Evolutionary conservation across 2,113 vertebrate genomes (phyloP).

Genomic region (Pterocles gutturalis): DNA sequence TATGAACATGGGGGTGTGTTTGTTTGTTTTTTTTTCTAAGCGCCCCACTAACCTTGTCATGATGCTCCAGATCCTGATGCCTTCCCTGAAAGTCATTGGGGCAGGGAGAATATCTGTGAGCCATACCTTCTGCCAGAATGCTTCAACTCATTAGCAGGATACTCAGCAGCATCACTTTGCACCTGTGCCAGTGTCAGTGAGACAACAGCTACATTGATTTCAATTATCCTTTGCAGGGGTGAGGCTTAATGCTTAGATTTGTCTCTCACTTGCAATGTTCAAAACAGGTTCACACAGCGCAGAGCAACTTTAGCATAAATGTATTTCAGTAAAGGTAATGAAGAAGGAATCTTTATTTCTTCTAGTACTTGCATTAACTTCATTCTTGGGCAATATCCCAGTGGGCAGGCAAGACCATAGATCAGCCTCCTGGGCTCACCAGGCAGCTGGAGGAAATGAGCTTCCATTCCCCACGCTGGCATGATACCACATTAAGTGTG

Average conservation of each 20-base stretch:
- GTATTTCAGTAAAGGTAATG: not conserved
- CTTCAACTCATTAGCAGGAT: not conserved
- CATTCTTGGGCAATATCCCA: not conserved
- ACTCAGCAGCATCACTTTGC: not conserved
- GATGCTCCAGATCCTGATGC: not conserved
- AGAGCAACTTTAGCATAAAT: not conserved
- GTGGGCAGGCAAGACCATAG: not conserved
- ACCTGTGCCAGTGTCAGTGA: not conserved
- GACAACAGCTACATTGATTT: not conserved
- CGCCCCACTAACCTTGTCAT: not conserved
- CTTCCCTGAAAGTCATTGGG: not conserved
- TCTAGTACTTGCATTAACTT: not conserved
- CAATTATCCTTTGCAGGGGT: not conserved
- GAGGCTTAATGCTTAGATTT: not conserved
- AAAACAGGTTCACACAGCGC: not conserved
- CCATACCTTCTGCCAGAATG: not conserved
- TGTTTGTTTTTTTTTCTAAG: not conserved
- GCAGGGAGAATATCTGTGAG: not conserved
- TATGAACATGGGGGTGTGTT: accelerated
- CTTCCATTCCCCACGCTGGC: not conserved
- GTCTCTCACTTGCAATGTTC: not conserved
- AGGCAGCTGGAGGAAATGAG: not conserved
- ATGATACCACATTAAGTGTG: not conserved
- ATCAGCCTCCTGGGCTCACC: not conserved
- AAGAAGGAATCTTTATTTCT: constrained; percentile 13